phyloP scores from a whole-genome alignment of 2,797 vertebrate species.

The Paguma larvata region DNA sequence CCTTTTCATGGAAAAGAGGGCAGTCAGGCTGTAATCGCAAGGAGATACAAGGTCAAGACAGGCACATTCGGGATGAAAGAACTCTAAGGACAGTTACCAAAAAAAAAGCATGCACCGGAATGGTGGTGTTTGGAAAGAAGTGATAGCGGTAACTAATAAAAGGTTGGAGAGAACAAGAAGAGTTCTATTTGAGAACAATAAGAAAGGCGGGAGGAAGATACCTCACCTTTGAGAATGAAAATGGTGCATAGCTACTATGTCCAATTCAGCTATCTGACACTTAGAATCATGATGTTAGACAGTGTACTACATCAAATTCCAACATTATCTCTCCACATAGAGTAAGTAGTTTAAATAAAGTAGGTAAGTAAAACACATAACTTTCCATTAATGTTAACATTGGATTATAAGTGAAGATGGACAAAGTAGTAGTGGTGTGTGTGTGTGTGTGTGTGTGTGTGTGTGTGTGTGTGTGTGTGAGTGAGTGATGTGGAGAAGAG shows the following conservation, averaged over 20 bases:
- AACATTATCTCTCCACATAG: not conserved
- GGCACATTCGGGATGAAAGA: not conserved
- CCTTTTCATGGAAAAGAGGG: not conserved
- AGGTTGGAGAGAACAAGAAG: not conserved
- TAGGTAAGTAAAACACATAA: not conserved
- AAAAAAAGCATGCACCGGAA: not conserved
- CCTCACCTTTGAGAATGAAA: not conserved
- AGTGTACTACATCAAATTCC: not conserved
- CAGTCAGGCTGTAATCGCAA: not conserved
- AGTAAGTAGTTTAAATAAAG: not conserved
- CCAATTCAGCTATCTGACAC: not conserved
- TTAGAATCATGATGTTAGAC: not conserved
- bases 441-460: not conserved
- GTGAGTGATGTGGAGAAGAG: too few relatives aligned
- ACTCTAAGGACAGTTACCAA: not conserved
- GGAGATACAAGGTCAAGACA: not conserved
- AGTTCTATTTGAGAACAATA: not conserved
- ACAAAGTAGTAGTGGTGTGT: not conserved
- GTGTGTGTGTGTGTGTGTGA: not conserved
- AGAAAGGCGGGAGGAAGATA: not conserved
- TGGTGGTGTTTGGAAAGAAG: not conserved
- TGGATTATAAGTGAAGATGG: not conserved
- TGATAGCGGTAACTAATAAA: not conserved
- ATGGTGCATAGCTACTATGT: not conserved
- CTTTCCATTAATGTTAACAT: not conserved